Base-by-base conservation (phyloP, 2,113 vertebrate species). In the Pleuronectes platessa region DNA sequence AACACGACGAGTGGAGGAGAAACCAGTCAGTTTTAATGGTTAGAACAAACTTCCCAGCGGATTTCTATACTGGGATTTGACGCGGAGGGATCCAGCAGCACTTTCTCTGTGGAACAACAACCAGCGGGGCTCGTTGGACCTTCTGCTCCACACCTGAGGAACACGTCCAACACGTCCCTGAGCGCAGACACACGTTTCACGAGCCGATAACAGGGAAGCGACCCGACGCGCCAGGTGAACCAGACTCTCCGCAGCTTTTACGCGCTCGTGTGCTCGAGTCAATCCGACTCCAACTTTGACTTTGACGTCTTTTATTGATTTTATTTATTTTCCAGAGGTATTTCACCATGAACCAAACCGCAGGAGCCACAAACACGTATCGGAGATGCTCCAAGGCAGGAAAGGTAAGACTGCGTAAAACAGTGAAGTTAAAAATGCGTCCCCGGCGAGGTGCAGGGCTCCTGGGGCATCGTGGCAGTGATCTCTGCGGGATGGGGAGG, bases 261-360 rank as follows among this genome's bases (percentile, higher is more conserved):
- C 21, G 40, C 18, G n/a, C 23, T 49, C 31, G 1, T 1, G 20
- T 31, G 24, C 64, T n/a, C 47, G 0, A 8, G 14, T 1, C 23
- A 12, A 31, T 5, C 7, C 27, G 4, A 18, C 13, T 35, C 58
- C 20, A 79, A 84, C 77, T 78, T 75, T 20, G 1, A 40, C 60
- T 76, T 67, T 54, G 37, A 12, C 31, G 31, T 31, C 31, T 31
- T 58, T 24, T 27, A 2, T 15, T 47, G 63, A 58, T 17, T 58
- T 37, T 51, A 62, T 60, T 18, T 20, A 62, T 60, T 18, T 20
- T 9, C 54, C 79, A 91, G 86, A 82, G 78, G 75, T 84, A 82
- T 51, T 24, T 68, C 18, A 45, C 14, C 88, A 95, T 95, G 94
- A 94, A 95, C 71, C 94, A 95, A 90, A 95, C 94, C 0, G 94